A percentile compares a stretch with the other conserved stretches of the same genome.
Evolutionary conservation across 53 echinoderm and acorn worm genomes (phyloP).

Genomic region (Arbacia lixula): DNA sequence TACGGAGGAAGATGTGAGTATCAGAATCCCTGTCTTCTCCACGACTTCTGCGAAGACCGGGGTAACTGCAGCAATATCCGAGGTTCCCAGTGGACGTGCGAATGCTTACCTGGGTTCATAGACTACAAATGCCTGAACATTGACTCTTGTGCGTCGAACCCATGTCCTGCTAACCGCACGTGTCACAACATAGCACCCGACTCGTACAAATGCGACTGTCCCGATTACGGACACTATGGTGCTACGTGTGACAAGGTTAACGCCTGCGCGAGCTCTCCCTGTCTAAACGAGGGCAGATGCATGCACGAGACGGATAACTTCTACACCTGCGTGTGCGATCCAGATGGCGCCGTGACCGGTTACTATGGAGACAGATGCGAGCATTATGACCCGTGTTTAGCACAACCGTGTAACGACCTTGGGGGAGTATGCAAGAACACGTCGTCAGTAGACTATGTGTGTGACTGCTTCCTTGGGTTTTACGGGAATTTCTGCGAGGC

Average conservation of each 20-base stretch:
- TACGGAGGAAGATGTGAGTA: slow-evolving; percentile 67
- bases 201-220: slow-evolving; percentile 68
- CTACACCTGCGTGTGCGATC: slow-evolving; percentile 64
- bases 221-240: slow-evolving; percentile 63
- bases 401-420: slow-evolving; percentile 17
- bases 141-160: slow-evolving; percentile 66
- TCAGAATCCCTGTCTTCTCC: slow-evolving; percentile 60
- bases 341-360: slow-evolving; percentile 59
- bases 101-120: slow-evolving; percentile 61
- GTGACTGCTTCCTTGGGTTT: slow-evolving; percentile 65
- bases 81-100: slow-evolving; percentile 53
- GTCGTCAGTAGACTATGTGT: slow-evolving; percentile 50
- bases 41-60: slow-evolving; percentile 56
- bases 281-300: slow-evolving; percentile 73
- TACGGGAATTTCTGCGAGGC: slow-evolving; percentile 62
- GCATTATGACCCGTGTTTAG: slow-evolving; percentile 54
- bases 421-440: slow-evolving; percentile 35
- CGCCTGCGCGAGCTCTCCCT: slow-evolving; percentile 65
- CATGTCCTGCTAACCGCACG: slow-evolving; percentile 58
- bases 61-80: slow-evolving; percentile 65
- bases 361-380: slow-evolving; percentile 74
- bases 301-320: slow-evolving; percentile 13
- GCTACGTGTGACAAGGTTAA: slow-evolving; percentile 61
- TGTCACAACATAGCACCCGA: slow-evolving; percentile 60
- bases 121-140: slow-evolving; percentile 57